Evolutionary conservation across 2,888 invertebrate genomes (phyloP).

Genomic region (Nymphalis polychloros): DNA sequence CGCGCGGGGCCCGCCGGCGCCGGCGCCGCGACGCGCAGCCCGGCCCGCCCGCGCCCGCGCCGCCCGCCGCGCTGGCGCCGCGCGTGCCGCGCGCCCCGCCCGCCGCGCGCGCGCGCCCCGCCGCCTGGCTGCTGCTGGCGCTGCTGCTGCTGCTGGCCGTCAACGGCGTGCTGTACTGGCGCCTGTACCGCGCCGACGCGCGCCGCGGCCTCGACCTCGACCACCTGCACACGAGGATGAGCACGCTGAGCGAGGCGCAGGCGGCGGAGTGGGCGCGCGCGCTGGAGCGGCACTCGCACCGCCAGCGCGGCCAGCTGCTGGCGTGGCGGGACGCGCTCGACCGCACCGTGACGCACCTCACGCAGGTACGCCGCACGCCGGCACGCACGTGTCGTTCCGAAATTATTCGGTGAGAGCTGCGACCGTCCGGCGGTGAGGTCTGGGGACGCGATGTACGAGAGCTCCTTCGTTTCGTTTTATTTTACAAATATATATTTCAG

Average conservation of each 20-base stretch:
- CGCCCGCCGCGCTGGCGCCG: constrained; percentile 12
- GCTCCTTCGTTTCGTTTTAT: too few relatives aligned
- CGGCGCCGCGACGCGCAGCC: constrained; percentile 31
- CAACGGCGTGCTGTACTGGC: constrained; percentile 90
- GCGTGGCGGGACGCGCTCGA: constrained; percentile 91
- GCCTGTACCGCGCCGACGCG: constrained; percentile 82
- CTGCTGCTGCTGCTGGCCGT: constrained; percentile 81
- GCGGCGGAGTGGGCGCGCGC: constrained; percentile 90
- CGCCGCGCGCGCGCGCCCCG: constrained; percentile 18
- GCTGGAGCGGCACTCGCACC: constrained; percentile 89
- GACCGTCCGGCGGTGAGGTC: too few relatives aligned
- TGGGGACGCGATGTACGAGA: too few relatives aligned
- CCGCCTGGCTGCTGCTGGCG: constrained; percentile 79
- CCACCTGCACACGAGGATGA: constrained; percentile 19
- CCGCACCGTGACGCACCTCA: constrained; percentile 85
- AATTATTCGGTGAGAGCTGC: too few relatives aligned
- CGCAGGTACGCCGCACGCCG: constrained; percentile 87
- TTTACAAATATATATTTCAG: constrained; percentile 61
- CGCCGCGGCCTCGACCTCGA: constrained; percentile 6
- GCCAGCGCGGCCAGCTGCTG: constrained; percentile 90
- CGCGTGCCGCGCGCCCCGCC: constrained; percentile 18
- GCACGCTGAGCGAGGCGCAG: constrained; percentile 31
- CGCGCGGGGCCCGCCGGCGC: constrained; percentile 31
- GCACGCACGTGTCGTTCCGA: constrained; percentile 63
- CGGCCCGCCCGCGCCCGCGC: constrained; percentile 3